phyloP scores from a whole-genome alignment of 1,140 invertebrate species.

The Pachyrhynchus sulphureomaculatus region DNA sequence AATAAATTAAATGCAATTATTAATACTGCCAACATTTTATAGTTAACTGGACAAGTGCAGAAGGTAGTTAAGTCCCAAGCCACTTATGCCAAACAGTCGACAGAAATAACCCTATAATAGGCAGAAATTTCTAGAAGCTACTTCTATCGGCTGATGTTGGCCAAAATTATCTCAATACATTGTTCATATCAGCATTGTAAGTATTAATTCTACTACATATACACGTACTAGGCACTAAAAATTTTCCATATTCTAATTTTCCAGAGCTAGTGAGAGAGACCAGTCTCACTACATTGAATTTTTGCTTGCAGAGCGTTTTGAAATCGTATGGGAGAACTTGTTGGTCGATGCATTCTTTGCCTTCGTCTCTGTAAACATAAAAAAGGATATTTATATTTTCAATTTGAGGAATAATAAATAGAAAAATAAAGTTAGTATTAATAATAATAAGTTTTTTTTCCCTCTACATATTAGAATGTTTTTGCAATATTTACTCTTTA shows the following conservation, averaged over 20 bases:
- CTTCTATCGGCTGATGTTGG: no score
- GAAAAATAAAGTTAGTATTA: neutral
- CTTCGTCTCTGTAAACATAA: constrained; percentile 22
- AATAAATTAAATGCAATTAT: no score
- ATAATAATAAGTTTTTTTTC: no score
- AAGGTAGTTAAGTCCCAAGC: no score
- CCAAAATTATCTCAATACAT: neutral
- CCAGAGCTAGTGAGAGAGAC: constrained; percentile 24
- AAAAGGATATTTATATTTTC: neutral
- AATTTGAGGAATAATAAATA: neutral
- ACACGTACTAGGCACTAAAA: constrained; percentile 39
- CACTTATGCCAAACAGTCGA: no score
- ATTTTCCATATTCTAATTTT: constrained; percentile 37
- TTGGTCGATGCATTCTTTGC: constrained; percentile 23
- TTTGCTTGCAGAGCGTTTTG: constrained; percentile 34
- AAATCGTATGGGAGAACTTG: constrained; percentile 21
- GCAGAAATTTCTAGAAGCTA: no score
- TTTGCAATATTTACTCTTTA: no score
- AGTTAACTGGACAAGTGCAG: no score
- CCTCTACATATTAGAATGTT: no score
- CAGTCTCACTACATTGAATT: constrained; percentile 37
- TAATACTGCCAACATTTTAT: no score
- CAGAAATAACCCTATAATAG: no score
- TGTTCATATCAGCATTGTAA: neutral
- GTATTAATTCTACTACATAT: constrained; percentile 24